These are phyloP conservation scores for Oscheius sp. DNA, from an alignment of 2,888 invertebrate species.

Conservation along the genomic window DNA sequence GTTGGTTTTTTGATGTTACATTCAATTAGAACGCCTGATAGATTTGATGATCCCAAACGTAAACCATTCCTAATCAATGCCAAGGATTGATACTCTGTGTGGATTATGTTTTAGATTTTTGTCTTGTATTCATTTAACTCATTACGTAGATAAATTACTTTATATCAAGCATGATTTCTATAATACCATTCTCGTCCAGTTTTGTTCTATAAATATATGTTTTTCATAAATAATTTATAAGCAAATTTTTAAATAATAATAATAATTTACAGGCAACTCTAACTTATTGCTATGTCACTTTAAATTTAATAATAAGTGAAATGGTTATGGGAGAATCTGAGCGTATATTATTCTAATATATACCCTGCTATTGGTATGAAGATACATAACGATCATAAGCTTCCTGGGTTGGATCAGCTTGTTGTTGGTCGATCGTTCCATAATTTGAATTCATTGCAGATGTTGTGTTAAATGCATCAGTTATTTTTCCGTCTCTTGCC, in stretches of 20 bases:
- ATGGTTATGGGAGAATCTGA: constrained; percentile 17
- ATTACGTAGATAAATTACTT: too few species aligned
- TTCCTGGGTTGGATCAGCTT: constrained; percentile 61
- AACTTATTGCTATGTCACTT: neutral
- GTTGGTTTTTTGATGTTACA: constrained; percentile 89
- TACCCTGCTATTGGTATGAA: constrained; percentile 36
- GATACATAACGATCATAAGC: constrained; percentile 69
- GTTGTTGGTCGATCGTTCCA: constrained; percentile 59
- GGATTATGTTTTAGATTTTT: too few species aligned
- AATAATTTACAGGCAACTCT: neutral
- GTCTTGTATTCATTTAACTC: too few species aligned
- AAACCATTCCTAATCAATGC: constrained; percentile 80
- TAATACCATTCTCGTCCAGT: too few species aligned
- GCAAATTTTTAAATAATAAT: neutral
- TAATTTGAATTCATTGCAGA: constrained; percentile 66
- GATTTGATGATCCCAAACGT: constrained; percentile 97
- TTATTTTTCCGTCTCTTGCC: constrained; percentile 60
- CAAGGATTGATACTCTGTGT: too few species aligned
- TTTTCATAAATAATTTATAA: neutral
- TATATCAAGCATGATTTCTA: too few species aligned
- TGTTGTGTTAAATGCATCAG: constrained; percentile 66
- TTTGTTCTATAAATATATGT: neutral
- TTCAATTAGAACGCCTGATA: constrained; percentile 93
- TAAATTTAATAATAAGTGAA: constrained; percentile 8
- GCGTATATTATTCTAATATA: neutral